A percentile compares a stretch with the other conserved stretches of the same genome.
Conservation (phyloP, 2,113 vertebrate species). For the Archilochus colubris region DNA sequence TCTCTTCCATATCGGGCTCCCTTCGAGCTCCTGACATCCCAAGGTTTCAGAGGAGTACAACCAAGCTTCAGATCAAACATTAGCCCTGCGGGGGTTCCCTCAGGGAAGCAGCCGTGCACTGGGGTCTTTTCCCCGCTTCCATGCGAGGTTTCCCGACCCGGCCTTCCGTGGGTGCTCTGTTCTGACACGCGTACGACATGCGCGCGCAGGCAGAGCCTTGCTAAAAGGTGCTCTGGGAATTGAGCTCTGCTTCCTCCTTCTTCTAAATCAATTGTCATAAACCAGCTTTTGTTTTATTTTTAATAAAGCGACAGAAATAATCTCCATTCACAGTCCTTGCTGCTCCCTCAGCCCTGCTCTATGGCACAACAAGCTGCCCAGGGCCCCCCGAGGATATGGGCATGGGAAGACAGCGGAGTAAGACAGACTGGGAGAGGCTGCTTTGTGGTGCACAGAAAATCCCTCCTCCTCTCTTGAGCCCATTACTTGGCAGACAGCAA, state of each 20-base stretch:
- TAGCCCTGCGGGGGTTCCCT: constrained; percentile 69
- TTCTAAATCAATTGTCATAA: constrained; percentile 52
- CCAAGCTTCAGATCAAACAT: constrained; percentile 70
- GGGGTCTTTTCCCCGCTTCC: constrained; percentile 60
- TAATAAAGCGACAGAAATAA: constrained; percentile 45
- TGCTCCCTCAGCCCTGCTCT: background rate
- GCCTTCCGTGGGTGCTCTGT: constrained; percentile 61
- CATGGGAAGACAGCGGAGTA: background rate
- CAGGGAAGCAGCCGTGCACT: constrained; percentile 55
- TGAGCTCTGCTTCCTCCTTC: constrained; percentile 46
- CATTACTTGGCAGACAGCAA: background rate
- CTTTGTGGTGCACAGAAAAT: background rate
- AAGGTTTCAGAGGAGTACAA: constrained; percentile 72
- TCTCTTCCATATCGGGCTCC: constrained; percentile 37
- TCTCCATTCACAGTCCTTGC: background rate
- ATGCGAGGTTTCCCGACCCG: constrained; percentile 38
- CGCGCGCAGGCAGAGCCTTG: background rate
- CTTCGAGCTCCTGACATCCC: constrained; percentile 66
- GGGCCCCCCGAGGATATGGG: rapidly evolving
- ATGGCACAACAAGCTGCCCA: background rate
- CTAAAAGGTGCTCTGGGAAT: constrained; percentile 62
- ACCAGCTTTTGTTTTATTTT: constrained; percentile 65
- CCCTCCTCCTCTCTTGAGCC: background rate
- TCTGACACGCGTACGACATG: background rate
- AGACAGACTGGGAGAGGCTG: background rate